Evolutionary conservation across 2,113 vertebrate species (phyloP), one percentile per base, ranked within the genome.

Genomic region (Heterochromis multidens): DNA sequence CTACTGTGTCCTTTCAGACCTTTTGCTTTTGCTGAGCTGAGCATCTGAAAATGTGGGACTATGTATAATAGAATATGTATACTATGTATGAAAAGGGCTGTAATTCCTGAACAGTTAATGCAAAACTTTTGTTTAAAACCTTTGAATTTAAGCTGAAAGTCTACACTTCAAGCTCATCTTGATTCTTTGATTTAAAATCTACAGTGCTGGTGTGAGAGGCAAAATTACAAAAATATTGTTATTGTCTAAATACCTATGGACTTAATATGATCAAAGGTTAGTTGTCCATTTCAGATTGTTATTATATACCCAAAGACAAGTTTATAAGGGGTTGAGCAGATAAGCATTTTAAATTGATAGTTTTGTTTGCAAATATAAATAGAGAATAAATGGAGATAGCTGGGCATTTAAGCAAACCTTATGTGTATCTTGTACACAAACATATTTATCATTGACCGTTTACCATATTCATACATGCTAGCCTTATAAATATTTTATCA

Each of bases 231-330:
- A 49, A 12, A 72, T 21, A 17, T 27, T 70, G 65, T 1, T 5
- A 49, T 49, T 70, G 14, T 4, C 37, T 17, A 27, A 72, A 72
- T 17, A 49, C 43, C 11, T 7, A 21, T 13, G 25, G 67, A 72
- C 2, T 19, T 72, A 52, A 72, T 13, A 43, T 49, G 37, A 72
- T 25, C 43, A 31, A 0, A 74, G 25, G 0, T 13, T 52, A 72
- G 67, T 10, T 49, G 3, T 21, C n/a, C 0, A 25, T 17, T 43
- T 43, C 43, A 74, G 67, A 74, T 31, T 31, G 43, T 72, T 72
- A 31, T 52, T 49, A 2, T 31, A 52, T 0, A 52, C 17, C 16
- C 17, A 52, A 52, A 72, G 40, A 27, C 5, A 8, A 52, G 43
- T 10, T 0, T 21, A 52, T 52, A 49, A 72, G 25, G 10, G 17